These are phyloP conservation scores for Chaenodraco wilsoni DNA, from an alignment of 2,797 vertebrate species.

Conservation along the genomic window DNA sequence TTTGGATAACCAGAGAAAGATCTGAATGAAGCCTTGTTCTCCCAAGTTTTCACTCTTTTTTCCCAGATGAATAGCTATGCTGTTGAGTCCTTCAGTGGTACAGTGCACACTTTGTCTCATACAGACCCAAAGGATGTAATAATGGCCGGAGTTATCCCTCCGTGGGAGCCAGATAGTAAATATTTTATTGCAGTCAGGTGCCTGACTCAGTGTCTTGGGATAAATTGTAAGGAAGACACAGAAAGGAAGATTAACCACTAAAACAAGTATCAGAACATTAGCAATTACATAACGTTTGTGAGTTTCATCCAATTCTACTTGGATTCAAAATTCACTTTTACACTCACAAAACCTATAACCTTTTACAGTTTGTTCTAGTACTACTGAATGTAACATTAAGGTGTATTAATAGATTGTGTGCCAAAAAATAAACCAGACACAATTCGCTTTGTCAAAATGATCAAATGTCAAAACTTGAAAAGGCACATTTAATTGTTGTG, in stretches of 20 bases:
- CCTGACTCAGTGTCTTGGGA: constrained; percentile 42
- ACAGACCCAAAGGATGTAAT: constrained; percentile 47
- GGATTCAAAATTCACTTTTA: not conserved
- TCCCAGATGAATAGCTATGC: constrained; percentile 27
- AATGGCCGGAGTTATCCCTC: constrained; percentile 54
- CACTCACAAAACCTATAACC: not conserved
- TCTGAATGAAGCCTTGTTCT: constrained; percentile 74
- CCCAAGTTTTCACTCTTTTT: constrained; percentile 26
- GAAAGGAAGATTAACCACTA: constrained; percentile 20
- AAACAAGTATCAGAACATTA: constrained; percentile 18
- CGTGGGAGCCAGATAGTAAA: constrained; percentile 55
- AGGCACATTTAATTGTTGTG: no score
- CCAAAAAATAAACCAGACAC: no score
- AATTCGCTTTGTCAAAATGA: no score
- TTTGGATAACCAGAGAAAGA: constrained; percentile 56
- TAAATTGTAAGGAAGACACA: constrained; percentile 33
- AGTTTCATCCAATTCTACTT: not conserved
- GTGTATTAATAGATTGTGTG: no score
- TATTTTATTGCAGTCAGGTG: constrained; percentile 49
- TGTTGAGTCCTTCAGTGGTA: constrained; percentile 32
- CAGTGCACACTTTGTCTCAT: constrained; percentile 53
- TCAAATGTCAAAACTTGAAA: no score
- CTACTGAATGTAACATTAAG: not conserved
- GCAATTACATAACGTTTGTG: constrained; percentile 5
- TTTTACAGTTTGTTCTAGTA: not conserved